A percentile compares a stretch with the other conserved stretches of the same genome.
Evolutionary conservation across 2,113 vertebrate species (phyloP).

Genomic region (Meriones unguiculatus): DNA sequence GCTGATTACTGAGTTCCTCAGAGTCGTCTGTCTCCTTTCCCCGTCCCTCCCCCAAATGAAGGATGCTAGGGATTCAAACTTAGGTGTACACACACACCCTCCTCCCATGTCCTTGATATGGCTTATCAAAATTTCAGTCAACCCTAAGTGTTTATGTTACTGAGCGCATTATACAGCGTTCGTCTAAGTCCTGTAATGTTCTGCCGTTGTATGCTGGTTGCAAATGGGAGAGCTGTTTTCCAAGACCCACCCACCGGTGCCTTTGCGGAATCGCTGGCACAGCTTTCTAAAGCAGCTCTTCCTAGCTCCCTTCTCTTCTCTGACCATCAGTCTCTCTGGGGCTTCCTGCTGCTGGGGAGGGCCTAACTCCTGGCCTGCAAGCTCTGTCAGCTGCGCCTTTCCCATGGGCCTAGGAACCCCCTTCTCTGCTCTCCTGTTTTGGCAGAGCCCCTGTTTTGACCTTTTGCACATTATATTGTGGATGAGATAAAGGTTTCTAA

Average conservation of each 20-base stretch:
- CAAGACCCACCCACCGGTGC: not conserved
- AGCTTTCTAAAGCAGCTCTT: conserved; percentile 7
- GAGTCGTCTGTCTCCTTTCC: not conserved
- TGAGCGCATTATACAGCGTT: not conserved
- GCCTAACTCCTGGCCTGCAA: not conserved
- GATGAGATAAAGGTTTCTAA: not conserved
- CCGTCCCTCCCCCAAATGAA: not conserved
- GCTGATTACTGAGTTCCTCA: not conserved
- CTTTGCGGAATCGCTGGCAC: conserved; percentile 23
- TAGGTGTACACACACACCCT: not conserved
- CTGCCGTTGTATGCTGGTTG: not conserved
- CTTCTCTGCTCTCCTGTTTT: not conserved
- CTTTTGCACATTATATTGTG: not conserved
- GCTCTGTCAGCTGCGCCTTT: not conserved
- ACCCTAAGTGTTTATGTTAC: not conserved
- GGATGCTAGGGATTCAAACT: not conserved
- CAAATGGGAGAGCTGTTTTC: conserved; percentile 33
- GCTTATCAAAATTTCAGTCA: conserved; percentile 33
- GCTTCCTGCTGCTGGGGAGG: not conserved
- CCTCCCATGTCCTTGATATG: not conserved
- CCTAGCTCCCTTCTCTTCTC: not conserved
- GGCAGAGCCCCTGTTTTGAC: not conserved
- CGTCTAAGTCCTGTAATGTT: not conserved
- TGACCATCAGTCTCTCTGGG: not conserved
- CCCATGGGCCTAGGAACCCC: not conserved